Conservation (phyloP, 2,888 invertebrate species). For the Cryptops parisi region DNA sequence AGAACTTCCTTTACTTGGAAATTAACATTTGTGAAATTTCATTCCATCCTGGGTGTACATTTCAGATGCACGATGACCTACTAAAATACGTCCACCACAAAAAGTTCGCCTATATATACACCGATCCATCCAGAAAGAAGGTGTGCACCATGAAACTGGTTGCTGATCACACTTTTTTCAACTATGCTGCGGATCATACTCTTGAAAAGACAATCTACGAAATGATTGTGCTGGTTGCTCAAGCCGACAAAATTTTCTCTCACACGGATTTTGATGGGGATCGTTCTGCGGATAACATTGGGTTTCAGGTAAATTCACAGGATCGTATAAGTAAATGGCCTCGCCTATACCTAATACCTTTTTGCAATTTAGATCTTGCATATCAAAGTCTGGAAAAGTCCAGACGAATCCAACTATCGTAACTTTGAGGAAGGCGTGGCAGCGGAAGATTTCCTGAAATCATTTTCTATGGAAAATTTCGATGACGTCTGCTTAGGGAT, state of each 20-base stretch:
- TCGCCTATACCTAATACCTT: too few relatives aligned
- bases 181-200: background rate
- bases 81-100: too few relatives aligned
- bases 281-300: background rate
- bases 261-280: constrained; percentile 8
- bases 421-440: background rate
- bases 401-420: constrained; percentile 2
- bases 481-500: constrained; percentile 14
- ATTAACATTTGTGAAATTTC: too few relatives aligned
- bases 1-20: too few relatives aligned
- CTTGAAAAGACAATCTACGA: background rate
- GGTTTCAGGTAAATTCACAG: constrained; percentile 1
- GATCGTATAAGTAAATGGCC: too few relatives aligned
- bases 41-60: too few relatives aligned
- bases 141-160: constrained; percentile 3
- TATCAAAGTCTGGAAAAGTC: constrained; percentile 1
- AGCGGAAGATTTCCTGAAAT: background rate
- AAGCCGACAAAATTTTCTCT: constrained; percentile 2
- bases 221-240: background rate
- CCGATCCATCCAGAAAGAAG: background rate
- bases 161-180: constrained; percentile 6
- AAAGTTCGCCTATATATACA: background rate
- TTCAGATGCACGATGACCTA: too few relatives aligned
- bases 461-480: constrained; percentile 1
- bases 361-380: background rate